A percentile compares a stretch with the other conserved stretches of the same genome.
Conservation (phyloP, 53 echinoderm and acorn worm species). For the Glandiceps talaboti region DNA sequence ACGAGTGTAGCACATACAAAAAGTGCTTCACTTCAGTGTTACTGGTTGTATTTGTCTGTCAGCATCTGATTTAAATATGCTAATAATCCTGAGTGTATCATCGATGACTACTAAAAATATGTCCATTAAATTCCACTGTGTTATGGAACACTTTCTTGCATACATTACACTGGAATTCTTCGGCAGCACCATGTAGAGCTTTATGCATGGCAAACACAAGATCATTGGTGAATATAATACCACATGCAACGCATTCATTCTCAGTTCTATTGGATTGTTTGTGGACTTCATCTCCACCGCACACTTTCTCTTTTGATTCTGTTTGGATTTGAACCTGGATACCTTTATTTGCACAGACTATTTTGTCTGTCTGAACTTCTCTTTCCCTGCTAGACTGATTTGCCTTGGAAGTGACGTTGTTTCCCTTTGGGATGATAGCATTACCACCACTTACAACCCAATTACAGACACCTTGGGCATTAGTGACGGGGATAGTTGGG, state of each 20-base stretch:
- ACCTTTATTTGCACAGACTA: not conserved
- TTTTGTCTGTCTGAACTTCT: not conserved
- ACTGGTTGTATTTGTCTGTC: too few relatives aligned
- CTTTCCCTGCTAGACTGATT: not conserved
- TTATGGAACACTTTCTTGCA: not conserved
- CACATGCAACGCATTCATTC: not conserved
- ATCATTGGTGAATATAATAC: not conserved
- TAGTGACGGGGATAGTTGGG: too few relatives aligned
- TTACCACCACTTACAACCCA: not conserved
- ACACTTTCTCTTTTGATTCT: not conserved
- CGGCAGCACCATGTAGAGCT: not conserved
- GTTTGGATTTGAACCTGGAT: not conserved
- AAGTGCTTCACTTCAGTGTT: too few relatives aligned
- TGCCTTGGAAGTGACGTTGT: not conserved
- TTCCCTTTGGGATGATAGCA: not conserved
- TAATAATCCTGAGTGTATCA: too few relatives aligned
- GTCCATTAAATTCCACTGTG: not conserved
- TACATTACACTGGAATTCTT: not conserved
- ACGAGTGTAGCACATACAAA: too few relatives aligned
- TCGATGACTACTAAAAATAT: not conserved
- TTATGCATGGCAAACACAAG: not conserved
- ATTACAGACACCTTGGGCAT: not conserved
- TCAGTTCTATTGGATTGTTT: not conserved
- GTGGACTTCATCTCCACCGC: not conserved
- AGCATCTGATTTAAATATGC: too few relatives aligned